These are phyloP conservation scores for Arnoldichthys spilopterus DNA, from an alignment of 2,797 vertebrate species.

Conservation along the genomic window DNA sequence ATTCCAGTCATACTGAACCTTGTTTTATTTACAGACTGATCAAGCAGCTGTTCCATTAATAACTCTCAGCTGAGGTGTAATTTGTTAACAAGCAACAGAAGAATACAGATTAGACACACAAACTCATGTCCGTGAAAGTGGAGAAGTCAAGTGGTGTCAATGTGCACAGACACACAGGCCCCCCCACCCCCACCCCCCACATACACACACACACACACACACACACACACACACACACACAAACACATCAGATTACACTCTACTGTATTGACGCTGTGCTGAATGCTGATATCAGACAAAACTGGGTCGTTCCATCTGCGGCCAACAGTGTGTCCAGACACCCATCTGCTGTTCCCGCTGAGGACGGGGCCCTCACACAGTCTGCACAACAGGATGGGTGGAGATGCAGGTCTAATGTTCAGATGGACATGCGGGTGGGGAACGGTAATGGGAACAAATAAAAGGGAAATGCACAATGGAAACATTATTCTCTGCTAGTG, in stretches of 20 bases:
- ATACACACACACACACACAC: conserved; percentile 17
- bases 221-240: conserved; percentile 25
- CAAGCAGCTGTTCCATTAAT: conserved; percentile 13
- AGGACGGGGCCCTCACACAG: background rate
- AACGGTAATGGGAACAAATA: background rate
- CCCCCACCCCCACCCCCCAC: conserved; percentile 17
- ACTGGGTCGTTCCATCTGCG: conserved; percentile 38
- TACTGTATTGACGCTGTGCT: background rate
- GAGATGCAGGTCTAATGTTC: conserved; percentile 25
- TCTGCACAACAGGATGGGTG: conserved; percentile 46
- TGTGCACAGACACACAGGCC: conserved; percentile 17
- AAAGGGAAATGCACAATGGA: conserved; percentile 28
- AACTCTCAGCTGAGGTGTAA: conserved; percentile 18
- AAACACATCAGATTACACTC: conserved; percentile 1
- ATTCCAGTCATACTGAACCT: background rate
- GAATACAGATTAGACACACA: conserved; percentile 22
- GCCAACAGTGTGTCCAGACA: conserved; percentile 21
- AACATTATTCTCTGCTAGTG: conserved; percentile 19
- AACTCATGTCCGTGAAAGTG: conserved; percentile 6
- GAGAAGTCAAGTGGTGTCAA: conserved; percentile 17
- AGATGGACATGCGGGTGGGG: background rate
- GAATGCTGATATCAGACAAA: conserved; percentile 37
- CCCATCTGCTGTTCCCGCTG: conserved; percentile 38
- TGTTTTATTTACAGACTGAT: conserved; percentile 19
- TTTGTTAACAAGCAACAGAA: conserved; percentile 10